Base-by-base conservation (phyloP, 2,888 invertebrate species). In the Pachliopta kotzebuea region DNA sequence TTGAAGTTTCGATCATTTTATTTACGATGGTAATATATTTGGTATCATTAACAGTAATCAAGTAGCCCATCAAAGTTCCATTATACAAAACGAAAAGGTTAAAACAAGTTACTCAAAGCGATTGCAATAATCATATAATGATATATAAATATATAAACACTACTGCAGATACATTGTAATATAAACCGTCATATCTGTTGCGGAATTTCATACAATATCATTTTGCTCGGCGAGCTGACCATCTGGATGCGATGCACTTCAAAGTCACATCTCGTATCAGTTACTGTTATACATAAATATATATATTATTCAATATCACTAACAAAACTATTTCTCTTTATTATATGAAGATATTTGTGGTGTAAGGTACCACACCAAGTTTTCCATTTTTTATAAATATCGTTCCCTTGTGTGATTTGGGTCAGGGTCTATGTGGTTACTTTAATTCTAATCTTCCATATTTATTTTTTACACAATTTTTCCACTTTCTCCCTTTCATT, bases 191-290 rank as follows among this genome's bases (percentile, higher is more conserved):
- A 37, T 24, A 23, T 73, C 18, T 45, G 63, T 73, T 73, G 76
- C 73, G 74, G 76, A 78, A 75, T 74, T 70, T 67, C 66, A 66
- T 72, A 74, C 70, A 69, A 74, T 76, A 77, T 76, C 72, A 71
- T 74, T 72, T 66, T 45, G 70, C 69, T 70, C 61, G 67, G 64
- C 66, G 56, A 71, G 68, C 69, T 70, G 67, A 77, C 70, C 79
- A 82, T 78, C 75, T 77, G 76, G 76, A 77, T 82, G 80, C 75
- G 76, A 74, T 78, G 78, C 76, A 72, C 21, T 55, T 61, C 61
- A 61, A 61, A 61, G 55, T 61, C 61, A 55, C 45, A 26, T 3
- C 18, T 17, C n/a, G 29, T 55, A 55, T 55, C 45, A 29, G 45
- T 54, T 49, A 55, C 57, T n/a, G 50, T 62, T 56, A 37, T 49